A percentile compares a stretch with the other conserved stretches of the same genome.
Conservation (phyloP, 2,888 invertebrate genomes). For the Melanostoma mellinum region DNA sequence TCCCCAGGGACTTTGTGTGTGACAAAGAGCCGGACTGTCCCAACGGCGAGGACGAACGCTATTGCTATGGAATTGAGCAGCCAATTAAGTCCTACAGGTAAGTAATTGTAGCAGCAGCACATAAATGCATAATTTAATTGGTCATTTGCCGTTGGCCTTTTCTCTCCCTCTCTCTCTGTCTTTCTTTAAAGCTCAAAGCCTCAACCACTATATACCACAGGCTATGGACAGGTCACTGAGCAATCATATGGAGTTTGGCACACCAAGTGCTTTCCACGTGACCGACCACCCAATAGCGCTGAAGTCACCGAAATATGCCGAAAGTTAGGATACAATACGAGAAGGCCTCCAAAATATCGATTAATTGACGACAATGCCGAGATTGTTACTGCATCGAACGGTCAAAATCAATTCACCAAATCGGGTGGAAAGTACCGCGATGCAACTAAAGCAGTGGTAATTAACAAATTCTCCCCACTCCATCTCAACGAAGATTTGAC, state of each 20-base stretch:
- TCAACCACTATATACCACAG: conserved; percentile 28
- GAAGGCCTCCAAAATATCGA: conserved; percentile 78
- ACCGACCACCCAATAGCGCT: conserved; percentile 82
- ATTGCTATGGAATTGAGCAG: conserved; percentile 84
- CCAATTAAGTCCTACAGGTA: conserved; percentile 72
- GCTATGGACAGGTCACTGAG: conserved; percentile 86
- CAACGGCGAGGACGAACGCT: conserved; percentile 87
- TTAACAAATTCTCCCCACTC: conserved; percentile 80
- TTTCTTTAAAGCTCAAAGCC: conserved; percentile 22
- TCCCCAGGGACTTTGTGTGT: conserved; percentile 89
- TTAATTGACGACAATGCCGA: conserved; percentile 78
- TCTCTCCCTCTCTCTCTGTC: background rate
- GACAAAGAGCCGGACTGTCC: conserved; percentile 90
- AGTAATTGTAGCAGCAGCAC: conserved; percentile 6
- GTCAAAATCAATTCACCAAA: conserved; percentile 75
- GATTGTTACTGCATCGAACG: conserved; percentile 76
- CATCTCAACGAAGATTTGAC: conserved; percentile 79
- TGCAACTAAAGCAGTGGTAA: conserved; percentile 79
- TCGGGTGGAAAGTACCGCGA: conserved; percentile 77
- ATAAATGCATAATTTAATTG: background rate
- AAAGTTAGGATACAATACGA: conserved; percentile 85
- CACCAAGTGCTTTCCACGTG: conserved; percentile 86
- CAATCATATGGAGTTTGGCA: conserved; percentile 88
- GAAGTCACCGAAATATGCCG: conserved; percentile 84
- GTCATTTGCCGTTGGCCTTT: background rate